phyloP scores from a whole-genome alignment of 2,113 vertebrate genomes.

The Perognathus longimembris region DNA sequence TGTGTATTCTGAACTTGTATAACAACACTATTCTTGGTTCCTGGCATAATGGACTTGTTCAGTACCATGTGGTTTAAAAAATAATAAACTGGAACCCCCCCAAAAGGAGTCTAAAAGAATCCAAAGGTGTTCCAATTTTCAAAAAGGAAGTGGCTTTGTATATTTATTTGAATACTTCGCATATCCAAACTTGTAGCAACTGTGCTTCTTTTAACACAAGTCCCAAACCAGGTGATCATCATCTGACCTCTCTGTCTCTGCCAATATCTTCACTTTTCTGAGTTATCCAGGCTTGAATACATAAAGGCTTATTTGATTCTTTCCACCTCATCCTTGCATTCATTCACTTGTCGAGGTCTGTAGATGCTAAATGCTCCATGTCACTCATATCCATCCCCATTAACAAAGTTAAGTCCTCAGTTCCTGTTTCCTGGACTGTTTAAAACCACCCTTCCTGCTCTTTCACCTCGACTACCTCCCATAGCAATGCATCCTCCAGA shows the following conservation, averaged over 20 bases:
- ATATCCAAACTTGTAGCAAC: background rate
- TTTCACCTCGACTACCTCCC: constrained; percentile 57
- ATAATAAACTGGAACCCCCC: background rate
- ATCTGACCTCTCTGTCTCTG: constrained; percentile 56
- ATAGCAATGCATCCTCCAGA: constrained; percentile 12
- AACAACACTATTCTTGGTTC: background rate
- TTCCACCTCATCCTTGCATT: constrained; percentile 10
- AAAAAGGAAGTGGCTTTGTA: background rate
- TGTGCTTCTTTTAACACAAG: background rate
- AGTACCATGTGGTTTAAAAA: background rate
- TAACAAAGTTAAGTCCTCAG: constrained; percentile 56
- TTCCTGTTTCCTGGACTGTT: constrained; percentile 48
- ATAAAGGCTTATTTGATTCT: constrained; percentile 43
- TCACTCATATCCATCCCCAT: constrained; percentile 58
- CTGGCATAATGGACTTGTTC: background rate
- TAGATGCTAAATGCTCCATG: constrained; percentile 40
- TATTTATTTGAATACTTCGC: background rate
- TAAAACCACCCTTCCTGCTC: constrained; percentile 27
- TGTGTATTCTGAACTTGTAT: background rate
- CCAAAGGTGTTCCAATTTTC: background rate
- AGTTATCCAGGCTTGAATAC: constrained; percentile 35
- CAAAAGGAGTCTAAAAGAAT: background rate
- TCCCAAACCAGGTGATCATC: background rate
- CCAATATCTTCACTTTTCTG: constrained; percentile 52
- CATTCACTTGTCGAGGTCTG: constrained; percentile 57